Conservation (phyloP, 2,113 vertebrate genomes). For the Herpetotheres cachinnans region DNA sequence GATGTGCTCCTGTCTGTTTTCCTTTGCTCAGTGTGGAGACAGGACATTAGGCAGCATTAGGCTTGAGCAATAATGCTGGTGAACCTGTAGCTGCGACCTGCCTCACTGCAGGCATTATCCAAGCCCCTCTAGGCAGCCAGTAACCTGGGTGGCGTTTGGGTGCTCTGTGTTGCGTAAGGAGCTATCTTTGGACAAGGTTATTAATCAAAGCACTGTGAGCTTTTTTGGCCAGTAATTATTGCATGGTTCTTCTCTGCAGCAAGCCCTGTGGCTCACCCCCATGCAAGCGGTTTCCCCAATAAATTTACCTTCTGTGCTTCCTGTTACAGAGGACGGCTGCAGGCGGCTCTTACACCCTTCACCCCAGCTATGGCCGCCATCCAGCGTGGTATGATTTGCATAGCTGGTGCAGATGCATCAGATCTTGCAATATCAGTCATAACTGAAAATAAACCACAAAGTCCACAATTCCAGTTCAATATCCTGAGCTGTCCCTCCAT, state of each 20-base stretch:
- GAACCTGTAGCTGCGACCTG: neutral
- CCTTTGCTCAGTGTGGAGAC: neutral
- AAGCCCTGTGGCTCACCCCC: neutral
- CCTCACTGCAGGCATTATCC: neutral
- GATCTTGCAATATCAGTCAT: neutral
- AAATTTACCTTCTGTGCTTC: neutral
- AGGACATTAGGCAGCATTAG: neutral
- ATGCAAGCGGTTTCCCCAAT: neutral
- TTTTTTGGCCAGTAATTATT: neutral
- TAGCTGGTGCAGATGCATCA: neutral
- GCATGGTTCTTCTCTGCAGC: neutral
- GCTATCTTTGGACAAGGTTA: neutral
- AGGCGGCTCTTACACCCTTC: neutral
- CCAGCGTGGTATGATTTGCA: neutral
- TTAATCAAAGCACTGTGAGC: neutral
- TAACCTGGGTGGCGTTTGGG: neutral
- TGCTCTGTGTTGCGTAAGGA: neutral
- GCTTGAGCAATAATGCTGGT: neutral
- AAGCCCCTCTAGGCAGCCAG: neutral
- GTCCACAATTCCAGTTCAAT: neutral
- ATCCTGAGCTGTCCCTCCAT: rapidly evolving
- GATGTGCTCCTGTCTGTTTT: neutral
- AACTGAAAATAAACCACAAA: neutral
- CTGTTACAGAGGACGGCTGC: neutral
- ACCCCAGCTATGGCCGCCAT: neutral